Base-by-base conservation (phyloP, 2,797 vertebrate genomes). In the Rhinatrema bivittatum region DNA sequence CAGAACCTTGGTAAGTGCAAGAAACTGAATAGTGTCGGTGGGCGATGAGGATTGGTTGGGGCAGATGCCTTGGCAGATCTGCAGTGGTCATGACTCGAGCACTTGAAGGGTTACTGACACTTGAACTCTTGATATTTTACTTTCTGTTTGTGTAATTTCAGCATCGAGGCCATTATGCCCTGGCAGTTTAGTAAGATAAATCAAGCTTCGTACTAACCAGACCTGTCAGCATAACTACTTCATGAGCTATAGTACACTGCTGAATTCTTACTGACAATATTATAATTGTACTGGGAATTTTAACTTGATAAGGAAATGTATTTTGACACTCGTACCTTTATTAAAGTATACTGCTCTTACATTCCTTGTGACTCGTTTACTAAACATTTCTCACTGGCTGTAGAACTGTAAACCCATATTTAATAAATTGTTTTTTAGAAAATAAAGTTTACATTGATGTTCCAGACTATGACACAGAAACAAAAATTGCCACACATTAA, bases 291-390 rank as follows among this genome's bases (percentile, higher is more conserved):
- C 79, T 85, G 87, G 81, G 88, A 87, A 76, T 85, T 78, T 76
- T 81, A 86, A 87, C 87, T 85, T 82, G 58, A 77, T 90, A 87
- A 89, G 77, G 85, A 88, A 87, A 89, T 93, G 87, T 95, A 90
- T 94, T 90, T 87, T 91, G 91, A 93, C 91, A 95, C 91, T 95
- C 89, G 89, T 92, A 89, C 87, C 82, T n/a, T 87, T 89, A 92
- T 91, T 98, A 98, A 98, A 98, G 82, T 85, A 90, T 93, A 92
- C 82, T 87, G 89, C 92, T 89, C 82, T 72, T 82, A 84, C 65
- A 50, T 42, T 49, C 53, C 56, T 60, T 67, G 39, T 63, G 59
- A 62, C 57, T 72, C 50, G 54, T 60, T 73, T 76, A 50, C 58
- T 32, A 38, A 19, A 21, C 47, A 59, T 60, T 47, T 61, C 50